A percentile compares a stretch with the other conserved stretches of the same genome.
These are phyloP conservation scores for Oriolus oriolus DNA, from an alignment of 2,113 vertebrate species.

Conservation along the genomic window DNA sequence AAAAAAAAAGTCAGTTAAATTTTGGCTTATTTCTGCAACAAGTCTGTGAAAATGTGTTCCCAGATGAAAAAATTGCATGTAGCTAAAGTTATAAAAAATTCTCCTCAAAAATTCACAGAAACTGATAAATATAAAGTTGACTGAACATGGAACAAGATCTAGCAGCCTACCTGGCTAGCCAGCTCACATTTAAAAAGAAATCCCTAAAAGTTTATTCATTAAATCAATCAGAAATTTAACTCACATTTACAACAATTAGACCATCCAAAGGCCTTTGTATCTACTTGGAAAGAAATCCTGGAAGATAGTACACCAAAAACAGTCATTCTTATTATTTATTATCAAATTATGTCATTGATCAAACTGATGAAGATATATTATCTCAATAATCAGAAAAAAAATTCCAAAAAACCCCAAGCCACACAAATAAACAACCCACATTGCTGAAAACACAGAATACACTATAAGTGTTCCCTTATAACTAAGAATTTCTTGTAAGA, in stretches of 20 bases:
- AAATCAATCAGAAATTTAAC: background rate
- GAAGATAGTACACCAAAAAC: background rate
- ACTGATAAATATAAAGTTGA: background rate
- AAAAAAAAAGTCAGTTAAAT: background rate
- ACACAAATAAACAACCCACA: background rate
- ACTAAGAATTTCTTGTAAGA: background rate
- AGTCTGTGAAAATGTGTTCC: background rate
- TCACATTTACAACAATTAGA: background rate
- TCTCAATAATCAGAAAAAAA: background rate
- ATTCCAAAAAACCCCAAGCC: accelerated
- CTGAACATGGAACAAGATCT: background rate
- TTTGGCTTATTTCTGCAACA: background rate
- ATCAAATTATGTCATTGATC: background rate
- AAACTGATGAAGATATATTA: background rate
- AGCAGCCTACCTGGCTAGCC: background rate
- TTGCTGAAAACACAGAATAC: background rate
- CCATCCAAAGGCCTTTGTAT: background rate
- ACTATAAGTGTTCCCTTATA: background rate
- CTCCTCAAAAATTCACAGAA: background rate
- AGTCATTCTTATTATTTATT: background rate
- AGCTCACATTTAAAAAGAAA: background rate
- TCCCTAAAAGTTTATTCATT: background rate
- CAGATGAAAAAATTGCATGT: background rate
- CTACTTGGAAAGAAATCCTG: background rate
- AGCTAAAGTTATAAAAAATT: background rate